A percentile compares a stretch with the other conserved stretches of the same genome.
Evolutionary conservation across 2,888 invertebrate genomes (phyloP).

Genomic region (Drosophila vallismaia): DNA sequence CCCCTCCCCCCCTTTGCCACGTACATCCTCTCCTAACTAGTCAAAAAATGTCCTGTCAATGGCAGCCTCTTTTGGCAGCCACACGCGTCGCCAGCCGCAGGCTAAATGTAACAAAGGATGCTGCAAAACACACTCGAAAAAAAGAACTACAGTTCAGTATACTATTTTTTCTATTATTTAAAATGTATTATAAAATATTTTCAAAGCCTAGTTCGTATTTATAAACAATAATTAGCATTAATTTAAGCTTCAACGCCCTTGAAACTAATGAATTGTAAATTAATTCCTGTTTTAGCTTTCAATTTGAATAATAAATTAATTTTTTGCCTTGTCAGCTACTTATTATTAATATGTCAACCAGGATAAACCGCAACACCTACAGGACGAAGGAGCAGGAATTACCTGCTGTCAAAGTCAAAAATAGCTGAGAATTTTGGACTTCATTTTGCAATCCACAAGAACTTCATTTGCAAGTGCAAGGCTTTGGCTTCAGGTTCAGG

Average conservation of each 20-base stretch:
- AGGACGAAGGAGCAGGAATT: background rate
- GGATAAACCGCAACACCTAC: background rate
- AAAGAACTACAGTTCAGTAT: background rate
- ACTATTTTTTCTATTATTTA: no score
- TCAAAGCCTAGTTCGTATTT: no score
- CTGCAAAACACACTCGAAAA: background rate
- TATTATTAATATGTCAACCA: background rate
- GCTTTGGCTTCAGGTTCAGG: slow-evolving; percentile 20
- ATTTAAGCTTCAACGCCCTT: background rate
- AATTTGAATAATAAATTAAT: background rate
- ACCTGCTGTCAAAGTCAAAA: slow-evolving; percentile 63
- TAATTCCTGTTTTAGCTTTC: background rate
- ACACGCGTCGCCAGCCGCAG: slow-evolving; percentile 40
- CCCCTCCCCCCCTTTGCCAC: slow-evolving; percentile 18
- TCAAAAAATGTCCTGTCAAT: slow-evolving; percentile 56
- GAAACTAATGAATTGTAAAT: background rate
- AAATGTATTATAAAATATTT: background rate
- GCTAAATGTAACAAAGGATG: slow-evolving; percentile 30
- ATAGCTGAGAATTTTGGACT: slow-evolving; percentile 58
- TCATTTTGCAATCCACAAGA: slow-evolving; percentile 69
- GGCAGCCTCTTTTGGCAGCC: slow-evolving; percentile 53
- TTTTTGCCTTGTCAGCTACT: background rate
- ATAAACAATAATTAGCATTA: no score
- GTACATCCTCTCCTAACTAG: background rate
- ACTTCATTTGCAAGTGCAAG: slow-evolving; percentile 69